Percentiles rank a stretch among this genome's conserved stretches.
Conservation (phyloP, 2,113 vertebrate genomes). For the Xenopus tropicalis region UCB_Xtro_10.0 CM004445.2:140225501-140226000, state of each 20-base stretch:
- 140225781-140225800: constrained; percentile 16
- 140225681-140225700: too few species aligned
- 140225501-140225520: neutral
- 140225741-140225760: too few species aligned
- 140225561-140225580: neutral
- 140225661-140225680: too few species aligned
- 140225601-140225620: constrained; percentile 14
- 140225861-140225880: constrained; percentile 18
- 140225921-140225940: too few species aligned
- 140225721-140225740: too few species aligned
- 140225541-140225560: too few species aligned
- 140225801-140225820: constrained; percentile 36
- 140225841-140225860: neutral
- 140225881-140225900: neutral
- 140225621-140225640: neutral
- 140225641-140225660: too few species aligned
- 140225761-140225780: constrained; percentile 22
- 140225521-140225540: constrained; percentile 16
- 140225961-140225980: too few species aligned
- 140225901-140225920: constrained; percentile 2
- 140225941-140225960: too few species aligned
- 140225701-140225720: too few species aligned
- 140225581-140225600: neutral
- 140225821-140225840: neutral
- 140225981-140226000: too few species aligned